A percentile compares a stretch with the other conserved stretches of the same genome.
phyloP scores from a whole-genome alignment of 2,113 vertebrate genomes.

The Panthera leo region DNA sequence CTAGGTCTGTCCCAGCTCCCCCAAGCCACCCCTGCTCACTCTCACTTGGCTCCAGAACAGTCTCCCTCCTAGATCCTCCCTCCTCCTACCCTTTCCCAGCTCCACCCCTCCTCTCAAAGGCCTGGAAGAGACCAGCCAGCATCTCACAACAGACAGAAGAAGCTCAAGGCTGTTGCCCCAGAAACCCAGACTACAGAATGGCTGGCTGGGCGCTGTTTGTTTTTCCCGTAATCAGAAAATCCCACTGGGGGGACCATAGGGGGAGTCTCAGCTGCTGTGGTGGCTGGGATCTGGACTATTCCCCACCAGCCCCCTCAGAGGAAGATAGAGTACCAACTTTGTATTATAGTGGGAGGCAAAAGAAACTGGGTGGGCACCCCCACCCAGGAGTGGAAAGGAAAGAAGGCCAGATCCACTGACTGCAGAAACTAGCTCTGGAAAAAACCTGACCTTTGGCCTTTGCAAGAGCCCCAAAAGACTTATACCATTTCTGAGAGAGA shows the following conservation, averaged over 20 bases:
- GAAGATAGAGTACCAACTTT: slow-evolving; percentile 36
- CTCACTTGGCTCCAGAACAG: slow-evolving; percentile 7
- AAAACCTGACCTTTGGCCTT: slow-evolving; percentile 35
- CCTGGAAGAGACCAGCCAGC: slow-evolving; percentile 55
- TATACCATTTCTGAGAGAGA: background rate
- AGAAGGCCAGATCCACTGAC: background rate
- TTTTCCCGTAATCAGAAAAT: slow-evolving; percentile 64
- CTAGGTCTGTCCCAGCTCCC: background rate
- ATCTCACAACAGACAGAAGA: slow-evolving; percentile 66
- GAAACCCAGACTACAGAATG: slow-evolving; percentile 70
- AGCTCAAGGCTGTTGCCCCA: slow-evolving; percentile 76
- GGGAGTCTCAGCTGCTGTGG: background rate
- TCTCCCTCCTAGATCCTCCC: background rate
- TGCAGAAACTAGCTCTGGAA: background rate
- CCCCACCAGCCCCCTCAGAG: background rate
- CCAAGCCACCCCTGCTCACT: background rate
- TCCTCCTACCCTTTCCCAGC: background rate
- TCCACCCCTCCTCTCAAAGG: slow-evolving; percentile 37
- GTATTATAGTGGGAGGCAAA: slow-evolving; percentile 19
- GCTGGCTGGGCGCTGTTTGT: slow-evolving; percentile 57
- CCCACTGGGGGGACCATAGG: background rate
- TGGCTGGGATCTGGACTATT: background rate
- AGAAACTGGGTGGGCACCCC: background rate
- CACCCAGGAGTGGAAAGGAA: background rate
- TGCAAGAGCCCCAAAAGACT: background rate